Evolutionary conservation across 2,113 vertebrate species (phyloP), one percentile per base, ranked within the genome.

Genomic region (Hemiprocne comata): DNA sequence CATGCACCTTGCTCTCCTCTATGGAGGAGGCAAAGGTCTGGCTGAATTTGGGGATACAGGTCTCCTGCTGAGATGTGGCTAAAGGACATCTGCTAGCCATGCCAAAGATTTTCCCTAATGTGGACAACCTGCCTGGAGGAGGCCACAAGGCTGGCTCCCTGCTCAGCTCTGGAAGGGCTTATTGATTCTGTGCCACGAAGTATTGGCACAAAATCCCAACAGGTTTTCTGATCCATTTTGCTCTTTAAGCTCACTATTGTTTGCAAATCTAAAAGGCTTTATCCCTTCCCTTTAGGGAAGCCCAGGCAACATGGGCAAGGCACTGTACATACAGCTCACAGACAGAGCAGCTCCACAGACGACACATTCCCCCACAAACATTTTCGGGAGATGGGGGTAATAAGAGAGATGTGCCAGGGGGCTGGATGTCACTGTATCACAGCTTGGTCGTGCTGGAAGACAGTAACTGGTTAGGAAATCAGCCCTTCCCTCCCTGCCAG

Each of bases 401-500:
- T 40, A 50, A 46, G 25, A 84, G 50, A 71, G 74, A 74, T 2
- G 2, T 48, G 73, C 67, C 72, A 57, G 64, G 66, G 88, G 65
- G 85, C 38, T 81, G 94, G 38, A 75, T 95, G 89, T 61, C 89
- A 86, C 94, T 1, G 17, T 86, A 81, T 81, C 84, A 60, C 90
- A 89, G 94, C 95, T 94, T 24, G 1, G 86, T 81, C 3, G 53
- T 71, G 92, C 95, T 95, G 91, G 86, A 94, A 95, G 86, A 90
- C 85, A 89, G 93, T 2, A 76, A 90, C 80, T 92, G 91, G 61
- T 84, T 92, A 91, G 83, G 90, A 95, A 92, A 19, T 20, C 86
- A 94, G 95, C 80, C 86, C 84, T 95, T 92, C 91, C 93, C 94
- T 96, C 91, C 38, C 84, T 87, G 76, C 71, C 91, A 81, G 93